Percentiles rank a stretch among this genome's conserved stretches.
Evolutionary conservation across 2,797 vertebrate genomes (phyloP).

Genomic region (Lacerta agilis): DNA sequence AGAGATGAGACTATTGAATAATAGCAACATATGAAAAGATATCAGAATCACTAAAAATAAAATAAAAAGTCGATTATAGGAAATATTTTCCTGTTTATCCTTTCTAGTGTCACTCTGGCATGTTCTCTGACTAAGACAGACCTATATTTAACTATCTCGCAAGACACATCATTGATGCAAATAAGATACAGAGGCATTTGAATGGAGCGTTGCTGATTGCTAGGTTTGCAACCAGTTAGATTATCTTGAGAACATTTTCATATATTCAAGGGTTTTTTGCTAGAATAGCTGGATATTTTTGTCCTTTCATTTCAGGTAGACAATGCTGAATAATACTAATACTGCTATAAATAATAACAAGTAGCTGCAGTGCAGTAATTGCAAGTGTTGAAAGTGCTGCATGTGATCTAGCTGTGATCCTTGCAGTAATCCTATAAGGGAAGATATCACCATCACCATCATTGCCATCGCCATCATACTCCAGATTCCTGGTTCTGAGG

Average conservation of each 20-base stretch:
- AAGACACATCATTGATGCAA: neutral
- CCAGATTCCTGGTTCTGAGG: too few species aligned
- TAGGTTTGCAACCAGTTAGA: neutral
- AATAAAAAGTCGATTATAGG: neutral
- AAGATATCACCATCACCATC: too few species aligned
- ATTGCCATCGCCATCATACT: too few species aligned
- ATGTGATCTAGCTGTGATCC: too few species aligned
- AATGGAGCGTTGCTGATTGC: neutral
- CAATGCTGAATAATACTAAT: neutral
- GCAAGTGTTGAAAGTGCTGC: too few species aligned
- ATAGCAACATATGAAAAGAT: neutral
- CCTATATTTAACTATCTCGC: neutral
- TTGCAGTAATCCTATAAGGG: too few species aligned
- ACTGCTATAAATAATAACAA: neutral
- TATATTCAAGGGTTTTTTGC: neutral
- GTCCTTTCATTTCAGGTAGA: neutral
- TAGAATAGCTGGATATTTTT: neutral
- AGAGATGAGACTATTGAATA: neutral
- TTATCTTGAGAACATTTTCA: neutral
- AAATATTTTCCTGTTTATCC: neutral
- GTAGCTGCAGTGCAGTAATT: too few species aligned
- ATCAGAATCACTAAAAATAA: neutral
- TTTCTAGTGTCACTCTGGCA: conserved; percentile 3
- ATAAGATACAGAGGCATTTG: neutral
- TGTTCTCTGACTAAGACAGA: neutral